phyloP scores from a whole-genome alignment of 2,113 vertebrate species.

The Pongo abelii region DNA sequence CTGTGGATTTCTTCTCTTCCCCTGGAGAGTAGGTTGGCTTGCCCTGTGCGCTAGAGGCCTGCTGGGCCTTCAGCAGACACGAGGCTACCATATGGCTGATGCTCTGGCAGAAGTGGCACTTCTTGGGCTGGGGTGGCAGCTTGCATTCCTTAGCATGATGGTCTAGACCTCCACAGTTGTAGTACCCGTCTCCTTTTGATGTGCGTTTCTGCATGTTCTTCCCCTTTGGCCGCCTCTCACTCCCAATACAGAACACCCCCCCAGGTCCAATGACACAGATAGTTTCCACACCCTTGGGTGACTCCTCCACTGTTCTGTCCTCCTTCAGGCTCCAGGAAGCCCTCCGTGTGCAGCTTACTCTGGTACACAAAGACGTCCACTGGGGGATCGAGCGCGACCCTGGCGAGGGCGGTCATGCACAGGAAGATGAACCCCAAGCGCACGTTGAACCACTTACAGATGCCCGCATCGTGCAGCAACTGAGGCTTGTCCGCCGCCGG shows the following conservation, averaged over 20 bases:
- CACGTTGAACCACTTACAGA: no score
- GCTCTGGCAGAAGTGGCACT: constrained; percentile 99
- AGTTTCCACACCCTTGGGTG: constrained; percentile 95
- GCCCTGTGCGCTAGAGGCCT: constrained; percentile 92
- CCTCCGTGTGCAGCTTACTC: constrained; percentile 99
- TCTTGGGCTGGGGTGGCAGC: constrained; percentile 98
- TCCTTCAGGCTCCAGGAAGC: constrained; percentile 98
- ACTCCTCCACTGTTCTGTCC: constrained; percentile 95
- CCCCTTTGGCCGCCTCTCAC: constrained; percentile 94
- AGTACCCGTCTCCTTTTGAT: constrained; percentile 96
- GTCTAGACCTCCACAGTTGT: constrained; percentile 98
- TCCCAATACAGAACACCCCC: constrained; percentile 94
- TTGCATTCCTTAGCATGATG: constrained; percentile 99
- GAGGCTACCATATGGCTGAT: constrained; percentile 97
- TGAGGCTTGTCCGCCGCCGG: no score
- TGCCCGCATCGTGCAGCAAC: no score
- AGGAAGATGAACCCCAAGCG: no score
- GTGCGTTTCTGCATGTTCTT: constrained; percentile 95
- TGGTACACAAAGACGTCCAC: constrained; percentile 63
- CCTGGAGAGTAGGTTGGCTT: constrained; percentile 88
- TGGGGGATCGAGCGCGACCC: no score
- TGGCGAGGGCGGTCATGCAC: no score
- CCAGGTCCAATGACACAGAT: constrained; percentile 93
- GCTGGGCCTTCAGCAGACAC: constrained; percentile 92
- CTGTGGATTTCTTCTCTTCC: constrained; percentile 88